These are phyloP conservation scores for Mesodorylaimus sp. DNA, from an alignment of 2,888 invertebrate genomes.

Conservation along the genomic window DNA sequence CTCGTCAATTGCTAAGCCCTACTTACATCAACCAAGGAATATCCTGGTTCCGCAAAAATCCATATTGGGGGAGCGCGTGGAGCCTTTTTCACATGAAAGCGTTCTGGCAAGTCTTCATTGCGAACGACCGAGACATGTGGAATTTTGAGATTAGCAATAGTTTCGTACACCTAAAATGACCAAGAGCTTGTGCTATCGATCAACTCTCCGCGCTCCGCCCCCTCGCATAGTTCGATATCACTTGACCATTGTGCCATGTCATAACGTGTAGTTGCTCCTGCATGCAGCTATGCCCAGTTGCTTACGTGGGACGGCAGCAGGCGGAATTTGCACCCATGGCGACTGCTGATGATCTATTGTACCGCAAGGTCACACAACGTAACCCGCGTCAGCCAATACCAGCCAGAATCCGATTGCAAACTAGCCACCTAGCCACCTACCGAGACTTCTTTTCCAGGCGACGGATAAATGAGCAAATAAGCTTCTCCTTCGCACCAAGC, in stretches of 20 bases:
- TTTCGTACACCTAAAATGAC: not conserved
- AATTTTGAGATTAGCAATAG: not conserved
- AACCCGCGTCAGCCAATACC: too few relatives aligned
- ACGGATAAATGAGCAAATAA: not conserved
- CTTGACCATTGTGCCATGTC: too few relatives aligned
- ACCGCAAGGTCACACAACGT: too few relatives aligned
- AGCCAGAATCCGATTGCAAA: too few relatives aligned
- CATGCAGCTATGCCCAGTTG: too few relatives aligned
- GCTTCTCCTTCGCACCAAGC: not conserved
- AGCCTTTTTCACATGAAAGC: not conserved
- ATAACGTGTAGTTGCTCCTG: too few relatives aligned
- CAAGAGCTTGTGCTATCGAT: not conserved
- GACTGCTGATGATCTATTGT: too few relatives aligned
- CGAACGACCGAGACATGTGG: not conserved
- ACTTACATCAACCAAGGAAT: not conserved
- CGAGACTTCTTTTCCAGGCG: not conserved
- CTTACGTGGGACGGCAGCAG: too few relatives aligned
- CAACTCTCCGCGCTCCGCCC: not conserved
- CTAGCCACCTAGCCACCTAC: not conserved
- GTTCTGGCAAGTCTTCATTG: not conserved
- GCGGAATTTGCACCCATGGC: too few relatives aligned
- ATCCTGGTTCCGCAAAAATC: not conserved
- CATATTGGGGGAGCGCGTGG: not conserved
- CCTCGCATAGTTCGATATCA: too few relatives aligned
- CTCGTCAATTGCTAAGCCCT: too few relatives aligned